phyloP scores from a whole-genome alignment of 2,113 vertebrate species.

The Poeciliopsis prolifica region DNA sequence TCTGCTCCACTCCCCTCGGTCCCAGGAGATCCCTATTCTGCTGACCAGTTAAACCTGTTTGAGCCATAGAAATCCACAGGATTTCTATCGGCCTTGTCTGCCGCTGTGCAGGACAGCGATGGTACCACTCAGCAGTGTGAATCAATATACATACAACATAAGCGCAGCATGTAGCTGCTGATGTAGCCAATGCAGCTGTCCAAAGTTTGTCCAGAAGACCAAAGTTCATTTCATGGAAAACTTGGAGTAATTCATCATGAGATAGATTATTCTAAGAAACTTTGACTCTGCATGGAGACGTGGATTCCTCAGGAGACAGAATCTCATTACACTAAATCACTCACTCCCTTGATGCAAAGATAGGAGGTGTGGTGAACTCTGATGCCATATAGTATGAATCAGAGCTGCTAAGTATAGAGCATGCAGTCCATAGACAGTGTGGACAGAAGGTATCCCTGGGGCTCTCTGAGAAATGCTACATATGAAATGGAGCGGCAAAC shows the following conservation, averaged over 20 bases:
- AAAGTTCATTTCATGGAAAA: constrained; percentile 55
- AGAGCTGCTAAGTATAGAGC: constrained; percentile 60
- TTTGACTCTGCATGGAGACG: constrained; percentile 52
- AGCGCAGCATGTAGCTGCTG: constrained; percentile 52
- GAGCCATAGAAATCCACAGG: constrained; percentile 69
- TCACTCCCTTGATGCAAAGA: constrained; percentile 54
- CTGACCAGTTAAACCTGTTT: constrained; percentile 77
- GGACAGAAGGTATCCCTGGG: constrained; percentile 67
- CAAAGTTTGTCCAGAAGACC: constrained; percentile 49
- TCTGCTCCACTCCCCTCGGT: constrained; percentile 20
- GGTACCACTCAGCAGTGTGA: constrained; percentile 57
- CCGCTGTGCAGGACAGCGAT: constrained; percentile 61
- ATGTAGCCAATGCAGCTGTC: constrained; percentile 47
- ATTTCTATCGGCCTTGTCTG: constrained; percentile 67
- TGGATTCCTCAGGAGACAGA: constrained; percentile 58
- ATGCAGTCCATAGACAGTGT: constrained; percentile 42
- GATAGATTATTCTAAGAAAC: constrained; percentile 52
- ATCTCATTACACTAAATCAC: constrained; percentile 66
- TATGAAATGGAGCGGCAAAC: constrained; percentile 70
- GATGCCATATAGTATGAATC: constrained; percentile 42
- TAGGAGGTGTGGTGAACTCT: constrained; percentile 37
- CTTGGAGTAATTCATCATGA: constrained; percentile 62
- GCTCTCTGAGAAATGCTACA: constrained; percentile 54
- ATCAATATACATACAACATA: constrained; percentile 64
- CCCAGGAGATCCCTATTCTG: constrained; percentile 57